Evolutionary conservation across 2,797 vertebrate species (phyloP).

Genomic region (Thripadectes ignobilis): DNA sequence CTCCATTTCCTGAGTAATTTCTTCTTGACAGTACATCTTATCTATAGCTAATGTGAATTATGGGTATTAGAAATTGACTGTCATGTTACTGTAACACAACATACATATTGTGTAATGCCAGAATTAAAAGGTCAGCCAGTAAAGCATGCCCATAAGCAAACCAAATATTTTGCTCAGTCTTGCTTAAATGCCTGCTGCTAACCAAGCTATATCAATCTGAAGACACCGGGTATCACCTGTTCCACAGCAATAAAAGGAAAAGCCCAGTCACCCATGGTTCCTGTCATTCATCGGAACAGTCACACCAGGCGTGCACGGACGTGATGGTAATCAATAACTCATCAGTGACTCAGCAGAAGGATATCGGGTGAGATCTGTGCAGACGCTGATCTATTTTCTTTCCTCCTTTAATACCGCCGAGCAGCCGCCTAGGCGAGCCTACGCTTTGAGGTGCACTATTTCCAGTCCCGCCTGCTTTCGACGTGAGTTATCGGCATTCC

Average conservation of each 20-base stretch:
- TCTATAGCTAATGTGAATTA: not conserved
- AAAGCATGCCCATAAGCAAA: not conserved
- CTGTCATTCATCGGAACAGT: not conserved
- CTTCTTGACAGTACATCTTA: not conserved
- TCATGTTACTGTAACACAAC: not conserved
- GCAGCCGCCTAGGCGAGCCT: not conserved
- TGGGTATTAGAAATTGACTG: not conserved
- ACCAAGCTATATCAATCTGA: not conserved
- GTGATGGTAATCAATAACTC: not conserved
- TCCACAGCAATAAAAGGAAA: not conserved
- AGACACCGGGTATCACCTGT: not conserved
- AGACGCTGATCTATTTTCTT: not conserved
- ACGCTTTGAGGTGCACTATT: not conserved
- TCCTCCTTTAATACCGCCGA: not conserved
- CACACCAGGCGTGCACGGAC: not conserved
- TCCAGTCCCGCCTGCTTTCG: not conserved
- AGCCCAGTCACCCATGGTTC: not conserved
- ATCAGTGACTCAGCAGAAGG: constrained; percentile 40
- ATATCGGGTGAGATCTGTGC: not conserved
- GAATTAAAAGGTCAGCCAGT: not conserved
- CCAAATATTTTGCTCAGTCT: not conserved
- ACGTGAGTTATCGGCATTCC: not conserved
- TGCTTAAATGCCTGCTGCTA: not conserved
- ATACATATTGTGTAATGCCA: not conserved
- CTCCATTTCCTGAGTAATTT: not conserved